Percentiles rank a stretch among this genome's conserved stretches.
These are phyloP conservation scores for Cephus cinctus DNA, from an alignment of 1,140 invertebrate genomes.

Conservation along the genomic window DNA sequence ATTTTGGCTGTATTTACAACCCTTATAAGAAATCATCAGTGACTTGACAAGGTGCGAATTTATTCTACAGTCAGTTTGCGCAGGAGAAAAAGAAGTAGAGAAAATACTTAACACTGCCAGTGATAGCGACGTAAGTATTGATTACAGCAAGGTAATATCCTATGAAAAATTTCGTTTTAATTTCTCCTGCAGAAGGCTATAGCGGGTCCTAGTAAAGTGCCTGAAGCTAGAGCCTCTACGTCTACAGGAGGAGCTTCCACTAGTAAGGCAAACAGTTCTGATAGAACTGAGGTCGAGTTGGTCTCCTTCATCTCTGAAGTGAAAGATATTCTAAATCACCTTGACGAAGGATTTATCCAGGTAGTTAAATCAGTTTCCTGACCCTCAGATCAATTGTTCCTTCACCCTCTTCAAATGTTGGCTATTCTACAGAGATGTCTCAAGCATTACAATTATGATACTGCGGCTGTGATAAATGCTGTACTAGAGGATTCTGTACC, in stretches of 20 bases:
- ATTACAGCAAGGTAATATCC: too few species aligned
- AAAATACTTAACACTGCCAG: not conserved
- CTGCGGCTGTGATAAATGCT: conserved; percentile 75
- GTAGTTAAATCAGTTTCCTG: conserved; percentile 38
- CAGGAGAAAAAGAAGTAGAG: conserved; percentile 33
- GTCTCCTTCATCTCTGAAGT: conserved; percentile 67
- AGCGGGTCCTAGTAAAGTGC: conserved; percentile 19
- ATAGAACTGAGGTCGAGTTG: conserved; percentile 47
- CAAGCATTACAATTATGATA: conserved; percentile 70
- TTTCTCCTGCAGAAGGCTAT: conserved; percentile 21
- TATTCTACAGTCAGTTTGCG: conserved; percentile 57
- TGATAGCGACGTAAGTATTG: too few species aligned
- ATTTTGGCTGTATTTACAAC: too few species aligned
- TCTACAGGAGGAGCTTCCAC: conserved; percentile 12
- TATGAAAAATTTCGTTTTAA: not conserved
- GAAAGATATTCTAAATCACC: conserved; percentile 76
- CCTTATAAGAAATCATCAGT: conserved; percentile 48
- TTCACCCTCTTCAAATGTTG: conserved; percentile 31
- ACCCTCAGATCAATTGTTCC: not conserved
- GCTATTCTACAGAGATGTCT: conserved; percentile 71
- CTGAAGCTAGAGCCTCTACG: too few species aligned
- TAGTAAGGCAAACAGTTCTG: conserved; percentile 10
- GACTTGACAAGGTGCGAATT: conserved; percentile 63
- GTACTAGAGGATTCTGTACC: conserved; percentile 72
- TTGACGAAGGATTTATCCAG: conserved; percentile 71